Conservation (phyloP, 1,140 invertebrate species). For the Sitophilus oryzae region DNA sequence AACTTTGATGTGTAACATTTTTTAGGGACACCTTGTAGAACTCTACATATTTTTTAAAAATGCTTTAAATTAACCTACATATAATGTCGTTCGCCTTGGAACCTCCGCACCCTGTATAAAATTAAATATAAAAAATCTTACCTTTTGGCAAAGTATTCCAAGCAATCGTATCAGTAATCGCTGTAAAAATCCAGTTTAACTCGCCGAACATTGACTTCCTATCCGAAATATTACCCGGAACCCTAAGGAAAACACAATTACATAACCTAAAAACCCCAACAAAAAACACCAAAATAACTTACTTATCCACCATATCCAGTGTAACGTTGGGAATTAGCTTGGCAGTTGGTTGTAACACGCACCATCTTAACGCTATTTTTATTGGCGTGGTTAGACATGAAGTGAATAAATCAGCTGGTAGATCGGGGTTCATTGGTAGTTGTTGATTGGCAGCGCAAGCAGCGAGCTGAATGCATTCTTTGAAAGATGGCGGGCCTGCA, state of each 20-base stretch:
- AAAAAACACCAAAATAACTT: too few species aligned
- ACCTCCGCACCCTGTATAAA: too few species aligned
- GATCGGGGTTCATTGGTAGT: constrained; percentile 94
- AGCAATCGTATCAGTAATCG: constrained; percentile 99
- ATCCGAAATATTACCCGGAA: constrained; percentile 93
- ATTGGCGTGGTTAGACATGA: constrained; percentile 97
- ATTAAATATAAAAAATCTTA: too few species aligned
- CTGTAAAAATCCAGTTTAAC: constrained; percentile 99
- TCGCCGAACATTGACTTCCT: constrained; percentile 96
- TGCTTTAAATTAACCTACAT: too few species aligned
- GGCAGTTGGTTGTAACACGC: constrained; percentile 74
- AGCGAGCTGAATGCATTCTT: constrained; percentile 93
- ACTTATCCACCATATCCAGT: constrained; percentile 86
- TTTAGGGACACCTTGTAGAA: too few species aligned
- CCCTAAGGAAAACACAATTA: constrained; percentile 52
- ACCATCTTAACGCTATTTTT: constrained; percentile 93
- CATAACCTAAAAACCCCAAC: too few species aligned
- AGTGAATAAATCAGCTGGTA: constrained; percentile 99
- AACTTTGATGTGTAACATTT: too few species aligned
- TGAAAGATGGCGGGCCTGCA: constrained; percentile 54
- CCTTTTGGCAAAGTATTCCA: constrained; percentile 92
- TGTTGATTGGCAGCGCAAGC: constrained; percentile 89
- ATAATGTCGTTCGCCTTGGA: too few species aligned
- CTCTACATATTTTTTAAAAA: too few species aligned
- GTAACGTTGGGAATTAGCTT: constrained; percentile 75